Base-by-base conservation (phyloP, 2,797 vertebrate genomes). In the Muscicapa striata region DNA sequence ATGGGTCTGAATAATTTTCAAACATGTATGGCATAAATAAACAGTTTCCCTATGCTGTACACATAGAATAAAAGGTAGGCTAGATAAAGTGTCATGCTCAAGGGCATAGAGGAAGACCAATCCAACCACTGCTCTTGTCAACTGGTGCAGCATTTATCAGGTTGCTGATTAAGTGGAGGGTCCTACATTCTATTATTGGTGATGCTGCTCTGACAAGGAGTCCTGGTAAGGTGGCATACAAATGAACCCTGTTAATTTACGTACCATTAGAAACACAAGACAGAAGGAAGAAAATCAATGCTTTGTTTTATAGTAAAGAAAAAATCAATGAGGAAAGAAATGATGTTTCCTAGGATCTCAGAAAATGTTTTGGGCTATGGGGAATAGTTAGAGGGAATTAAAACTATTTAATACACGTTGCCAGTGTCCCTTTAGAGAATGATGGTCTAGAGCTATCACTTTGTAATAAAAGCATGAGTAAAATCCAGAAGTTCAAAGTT, bases 291-390 rank as follows among this genome's bases (percentile, higher is more conserved):
- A 93, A 97, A 96, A 96, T 95, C 96, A 94, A 96, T 97, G 81
- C 64, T 92, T 82, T 90, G 88, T 90, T 95, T 96, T 89, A 92
- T 95, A 89, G 90, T 93, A 94, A 95, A 93, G 86, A 95, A 95
- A 94, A 96, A 95, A 95, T 97, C 96, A 80, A 97, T 97, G 70
- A 73, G 57, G 80, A 90, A 94, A 95, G 86, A 95, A 95, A 95
- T 95, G 80, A 83, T 59, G 69, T 87, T 96, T 95, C 92, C 83
- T 90, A 70, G 48, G 75, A 90, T 70, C 88, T 87, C 90, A 76
- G 85, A 87, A 93, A 89, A 89, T 74, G 57, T 32, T 67, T 92
- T 74, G 64, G 74, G 63, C 91, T 46, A 48, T 36, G 22, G 95
- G 88, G 93, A 93, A 84, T 68, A 90, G 83, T 93, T 94, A 88